Conservation (phyloP, 2,888 invertebrate species). For the Lasioglossum figueresi region DNA sequence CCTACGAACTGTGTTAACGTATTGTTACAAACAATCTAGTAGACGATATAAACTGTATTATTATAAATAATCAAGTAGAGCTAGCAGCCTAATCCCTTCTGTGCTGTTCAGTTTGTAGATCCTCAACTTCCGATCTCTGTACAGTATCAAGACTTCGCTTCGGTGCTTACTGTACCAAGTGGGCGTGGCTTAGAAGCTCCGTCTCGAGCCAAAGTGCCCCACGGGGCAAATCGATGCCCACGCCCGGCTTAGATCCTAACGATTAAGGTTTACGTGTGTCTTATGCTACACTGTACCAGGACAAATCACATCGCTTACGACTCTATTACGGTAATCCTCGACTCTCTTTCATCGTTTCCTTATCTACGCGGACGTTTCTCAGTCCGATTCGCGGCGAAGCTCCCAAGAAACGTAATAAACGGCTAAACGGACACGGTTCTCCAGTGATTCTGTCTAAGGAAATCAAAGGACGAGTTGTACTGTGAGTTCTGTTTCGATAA, state of each 20-base stretch:
- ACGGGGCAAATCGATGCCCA: background rate
- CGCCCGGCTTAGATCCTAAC: conserved; percentile 35
- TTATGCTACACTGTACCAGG: conserved; percentile 49
- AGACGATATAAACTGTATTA: background rate
- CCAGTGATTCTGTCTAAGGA: background rate
- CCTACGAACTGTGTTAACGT: background rate
- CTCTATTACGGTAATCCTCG: conserved; percentile 43
- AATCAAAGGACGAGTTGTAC: conserved; percentile 31
- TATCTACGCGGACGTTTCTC: conserved; percentile 37
- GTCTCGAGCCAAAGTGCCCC: background rate
- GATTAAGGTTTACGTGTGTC: conserved; percentile 33
- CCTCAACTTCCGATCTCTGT: background rate
- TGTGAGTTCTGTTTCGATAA: conserved; percentile 13
- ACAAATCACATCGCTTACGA: conserved; percentile 52
- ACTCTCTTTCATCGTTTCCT: conserved; percentile 29
- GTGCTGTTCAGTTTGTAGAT: background rate
- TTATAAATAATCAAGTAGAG: background rate
- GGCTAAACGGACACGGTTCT: conserved; percentile 23
- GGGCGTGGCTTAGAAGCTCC: background rate
- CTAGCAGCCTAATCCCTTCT: background rate
- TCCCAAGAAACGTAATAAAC: background rate
- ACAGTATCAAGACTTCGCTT: background rate
- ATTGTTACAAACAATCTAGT: background rate
- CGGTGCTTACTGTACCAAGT: background rate
- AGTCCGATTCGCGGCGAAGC: conserved; percentile 8